Evolutionary conservation across 2,113 vertebrate genomes (phyloP).

Genomic region (Puffinus mauretanicus): DNA sequence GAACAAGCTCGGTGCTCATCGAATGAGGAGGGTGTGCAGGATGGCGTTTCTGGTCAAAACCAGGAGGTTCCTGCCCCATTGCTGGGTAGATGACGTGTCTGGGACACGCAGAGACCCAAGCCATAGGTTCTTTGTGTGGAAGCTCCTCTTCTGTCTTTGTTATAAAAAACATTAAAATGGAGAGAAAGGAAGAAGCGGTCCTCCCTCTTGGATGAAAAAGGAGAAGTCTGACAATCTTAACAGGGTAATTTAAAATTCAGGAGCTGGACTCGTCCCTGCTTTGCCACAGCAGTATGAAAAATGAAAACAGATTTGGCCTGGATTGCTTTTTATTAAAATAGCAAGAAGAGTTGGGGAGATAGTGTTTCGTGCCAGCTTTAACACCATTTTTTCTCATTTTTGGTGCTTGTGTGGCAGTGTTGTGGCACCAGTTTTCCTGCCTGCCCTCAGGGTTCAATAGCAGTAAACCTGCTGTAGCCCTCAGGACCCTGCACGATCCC

Average conservation of each 20-base stretch:
- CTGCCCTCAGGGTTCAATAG: background rate
- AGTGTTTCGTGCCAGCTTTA: background rate
- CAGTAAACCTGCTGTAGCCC: background rate
- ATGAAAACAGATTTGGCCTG: background rate
- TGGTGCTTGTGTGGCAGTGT: background rate
- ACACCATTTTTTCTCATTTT: background rate
- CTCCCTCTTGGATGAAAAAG: background rate
- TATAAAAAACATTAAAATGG: background rate
- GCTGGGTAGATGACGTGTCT: fast-evolving
- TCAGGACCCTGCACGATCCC: background rate
- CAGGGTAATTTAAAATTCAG: background rate
- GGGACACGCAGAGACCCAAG: background rate
- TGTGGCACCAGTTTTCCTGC: background rate
- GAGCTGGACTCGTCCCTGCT: background rate
- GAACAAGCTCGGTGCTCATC: background rate
- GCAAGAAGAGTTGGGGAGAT: background rate
- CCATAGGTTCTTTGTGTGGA: background rate
- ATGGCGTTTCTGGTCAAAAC: fast-evolving
- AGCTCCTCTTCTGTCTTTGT: background rate
- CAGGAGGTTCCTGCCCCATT: background rate
- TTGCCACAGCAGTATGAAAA: background rate
- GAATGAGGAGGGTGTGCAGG: fast-evolving
- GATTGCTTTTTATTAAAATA: background rate
- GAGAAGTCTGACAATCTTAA: background rate
- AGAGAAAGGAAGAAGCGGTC: background rate